Percentiles rank a stretch among this genome's conserved stretches.
Evolutionary conservation across 2,113 vertebrate species (phyloP).

Genomic region (Lophotis ruficrista): DNA sequence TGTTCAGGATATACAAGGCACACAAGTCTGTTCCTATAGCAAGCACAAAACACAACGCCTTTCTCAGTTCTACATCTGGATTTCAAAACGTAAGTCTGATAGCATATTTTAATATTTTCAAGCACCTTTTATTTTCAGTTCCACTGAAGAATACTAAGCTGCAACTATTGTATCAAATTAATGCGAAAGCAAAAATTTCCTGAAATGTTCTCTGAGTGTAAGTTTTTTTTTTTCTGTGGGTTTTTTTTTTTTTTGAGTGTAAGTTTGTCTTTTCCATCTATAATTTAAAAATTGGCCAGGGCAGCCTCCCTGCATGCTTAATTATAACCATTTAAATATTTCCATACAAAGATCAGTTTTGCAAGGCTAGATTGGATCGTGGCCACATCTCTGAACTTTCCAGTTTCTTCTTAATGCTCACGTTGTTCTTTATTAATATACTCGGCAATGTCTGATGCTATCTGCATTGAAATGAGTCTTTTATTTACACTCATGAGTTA

Average conservation of each 20-base stretch:
- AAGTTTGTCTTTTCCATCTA: not conserved
- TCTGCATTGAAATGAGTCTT: not conserved
- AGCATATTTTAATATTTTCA: not conserved
- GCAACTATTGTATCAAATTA: not conserved
- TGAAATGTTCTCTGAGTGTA: not conserved
- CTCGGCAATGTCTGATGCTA: not conserved
- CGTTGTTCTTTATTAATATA: not conserved
- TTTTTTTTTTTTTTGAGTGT: no score
- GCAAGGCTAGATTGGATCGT: not conserved
- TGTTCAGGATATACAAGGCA: not conserved
- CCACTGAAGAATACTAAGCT: not conserved
- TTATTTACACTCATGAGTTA: conserved; percentile 18
- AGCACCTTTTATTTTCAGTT: not conserved
- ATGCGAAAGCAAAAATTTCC: not conserved
- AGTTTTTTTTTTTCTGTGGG: not conserved
- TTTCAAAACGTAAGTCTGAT: not conserved
- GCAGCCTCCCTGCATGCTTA: not conserved
- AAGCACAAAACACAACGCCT: not conserved
- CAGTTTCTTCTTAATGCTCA: not conserved
- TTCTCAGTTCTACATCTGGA: not conserved
- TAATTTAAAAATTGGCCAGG: not conserved
- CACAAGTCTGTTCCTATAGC: not conserved
- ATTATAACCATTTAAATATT: not conserved
- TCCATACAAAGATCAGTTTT: not conserved
- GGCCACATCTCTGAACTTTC: not conserved